These are phyloP conservation scores for Venustaconcha ellipsiformis DNA, from an alignment of 1,140 invertebrate species.

Conservation along the genomic window DNA sequence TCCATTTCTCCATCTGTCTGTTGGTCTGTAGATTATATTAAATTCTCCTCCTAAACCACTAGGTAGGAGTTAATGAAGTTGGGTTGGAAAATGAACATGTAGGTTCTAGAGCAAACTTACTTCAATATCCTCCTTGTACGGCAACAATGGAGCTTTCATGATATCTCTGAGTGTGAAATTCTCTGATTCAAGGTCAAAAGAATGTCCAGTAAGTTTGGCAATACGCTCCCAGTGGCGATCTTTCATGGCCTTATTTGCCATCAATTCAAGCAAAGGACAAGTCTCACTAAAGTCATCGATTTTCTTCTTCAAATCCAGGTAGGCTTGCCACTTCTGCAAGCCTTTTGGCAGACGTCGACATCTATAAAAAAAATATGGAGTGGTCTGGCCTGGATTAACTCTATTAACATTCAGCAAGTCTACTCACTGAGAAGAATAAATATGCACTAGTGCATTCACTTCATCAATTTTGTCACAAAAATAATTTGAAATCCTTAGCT, in stretches of 20 bases:
- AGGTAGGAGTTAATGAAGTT: too few species aligned
- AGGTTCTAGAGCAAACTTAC: conserved; percentile 64
- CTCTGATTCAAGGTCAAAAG: conserved; percentile 92
- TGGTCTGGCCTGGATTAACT: not conserved
- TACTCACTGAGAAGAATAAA: too few species aligned
- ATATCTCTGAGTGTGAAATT: conserved; percentile 96
- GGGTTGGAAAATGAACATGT: too few species aligned
- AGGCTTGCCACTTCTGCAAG: conserved; percentile 97
- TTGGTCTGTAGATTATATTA: too few species aligned
- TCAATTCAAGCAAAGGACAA: conserved; percentile 92
- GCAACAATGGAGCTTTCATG: conserved; percentile 90
- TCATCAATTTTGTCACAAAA: too few species aligned
- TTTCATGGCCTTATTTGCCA: conserved; percentile 99
- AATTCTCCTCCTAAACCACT: too few species aligned
- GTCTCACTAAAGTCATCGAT: conserved; percentile 98
- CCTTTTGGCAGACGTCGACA: conserved; percentile 88
- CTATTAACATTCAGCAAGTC: too few species aligned
- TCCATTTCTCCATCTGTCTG: too few species aligned
- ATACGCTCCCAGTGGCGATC: conserved; percentile 95
- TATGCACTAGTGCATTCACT: too few species aligned
- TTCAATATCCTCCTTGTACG: conserved; percentile 97
- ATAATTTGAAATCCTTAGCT: too few species aligned
- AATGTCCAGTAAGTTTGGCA: conserved; percentile 90
- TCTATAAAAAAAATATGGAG: conserved; percentile 32
- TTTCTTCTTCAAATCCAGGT: conserved; percentile 93